Percentiles rank a stretch among this genome's conserved stretches.
These are phyloP conservation scores for Drosophila melanogaster DNA, from an alignment of 1,140 invertebrate species.

Conservation along the genomic window DNA sequence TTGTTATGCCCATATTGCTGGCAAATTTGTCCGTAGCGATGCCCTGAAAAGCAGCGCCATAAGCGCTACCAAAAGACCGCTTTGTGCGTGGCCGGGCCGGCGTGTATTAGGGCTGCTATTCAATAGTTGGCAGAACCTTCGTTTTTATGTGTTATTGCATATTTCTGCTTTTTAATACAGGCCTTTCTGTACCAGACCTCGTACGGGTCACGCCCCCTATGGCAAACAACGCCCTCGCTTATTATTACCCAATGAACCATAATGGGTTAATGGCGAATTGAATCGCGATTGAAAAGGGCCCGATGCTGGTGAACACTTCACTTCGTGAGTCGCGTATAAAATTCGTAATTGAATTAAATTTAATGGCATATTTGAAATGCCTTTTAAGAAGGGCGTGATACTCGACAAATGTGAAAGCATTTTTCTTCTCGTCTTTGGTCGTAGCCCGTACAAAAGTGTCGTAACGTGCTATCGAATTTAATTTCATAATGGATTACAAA, in stretches of 20 bases:
- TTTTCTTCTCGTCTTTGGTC: constrained; percentile 14
- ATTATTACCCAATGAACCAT: constrained; percentile 75
- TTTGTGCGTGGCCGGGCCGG: constrained; percentile 57
- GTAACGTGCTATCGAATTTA: constrained; percentile 67
- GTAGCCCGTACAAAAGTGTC: constrained; percentile 43
- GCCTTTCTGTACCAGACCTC: constrained; percentile 12
- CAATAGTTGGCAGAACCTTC: constrained; percentile 70
- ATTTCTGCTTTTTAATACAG: constrained; percentile 56
- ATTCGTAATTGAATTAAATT: constrained; percentile 82
- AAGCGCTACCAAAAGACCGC: constrained; percentile 59
- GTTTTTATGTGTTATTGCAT: constrained; percentile 80
- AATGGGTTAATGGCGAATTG: constrained; percentile 83
- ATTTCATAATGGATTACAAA: constrained; percentile 54
- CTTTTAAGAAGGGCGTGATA: constrained; percentile 34
- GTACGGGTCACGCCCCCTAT: not conserved
- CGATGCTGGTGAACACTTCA: constrained; percentile 11
- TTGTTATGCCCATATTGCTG: constrained; percentile 23
- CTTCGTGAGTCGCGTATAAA: constrained; percentile 52
- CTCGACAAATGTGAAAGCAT: constrained; percentile 40
- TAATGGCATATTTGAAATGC: constrained; percentile 80
- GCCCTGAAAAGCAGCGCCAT: constrained; percentile 40
- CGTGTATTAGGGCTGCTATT: constrained; percentile 32
- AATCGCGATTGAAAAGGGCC: constrained; percentile 67
- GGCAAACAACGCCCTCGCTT: constrained; percentile 41
- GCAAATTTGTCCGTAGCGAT: constrained; percentile 49